These are phyloP conservation scores for Hephaestus fuliginosus DNA, from an alignment of 2,797 vertebrate species.

Conservation along the genomic window DNA sequence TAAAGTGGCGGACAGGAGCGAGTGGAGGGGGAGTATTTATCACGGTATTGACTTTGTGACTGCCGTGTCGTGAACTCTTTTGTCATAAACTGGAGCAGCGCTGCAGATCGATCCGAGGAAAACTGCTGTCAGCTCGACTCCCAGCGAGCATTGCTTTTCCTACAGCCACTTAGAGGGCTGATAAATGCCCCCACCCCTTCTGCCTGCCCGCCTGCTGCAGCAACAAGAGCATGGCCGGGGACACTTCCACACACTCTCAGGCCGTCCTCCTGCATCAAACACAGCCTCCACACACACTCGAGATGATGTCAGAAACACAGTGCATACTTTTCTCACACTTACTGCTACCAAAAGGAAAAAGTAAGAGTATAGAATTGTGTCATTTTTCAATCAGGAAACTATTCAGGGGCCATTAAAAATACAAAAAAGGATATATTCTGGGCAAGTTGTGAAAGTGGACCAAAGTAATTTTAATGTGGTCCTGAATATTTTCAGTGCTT, in stretches of 20 bases:
- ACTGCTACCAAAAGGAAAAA: background rate
- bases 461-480: constrained; percentile 4
- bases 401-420: background rate
- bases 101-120: constrained; percentile 88
- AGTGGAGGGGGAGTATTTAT: constrained; percentile 90
- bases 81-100: constrained; percentile 91
- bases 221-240: constrained; percentile 42
- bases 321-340: constrained; percentile 9
- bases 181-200: constrained; percentile 82
- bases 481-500: constrained; percentile 19
- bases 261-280: constrained; percentile 9
- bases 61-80: constrained; percentile 90
- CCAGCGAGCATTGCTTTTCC: constrained; percentile 88
- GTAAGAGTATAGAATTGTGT: background rate
- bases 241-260: background rate
- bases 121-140: constrained; percentile 88
- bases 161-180: constrained; percentile 88
- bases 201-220: constrained; percentile 44
- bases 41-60: constrained; percentile 92
- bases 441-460: constrained; percentile 17
- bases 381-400: constrained; percentile 30
- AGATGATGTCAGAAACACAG: constrained; percentile 6
- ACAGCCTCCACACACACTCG: constrained; percentile 14
- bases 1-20: constrained; percentile 88
- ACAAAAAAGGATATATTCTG: background rate